phyloP scores from a whole-genome alignment of 1,140 invertebrate species.

The Hermetia illucens region DNA sequence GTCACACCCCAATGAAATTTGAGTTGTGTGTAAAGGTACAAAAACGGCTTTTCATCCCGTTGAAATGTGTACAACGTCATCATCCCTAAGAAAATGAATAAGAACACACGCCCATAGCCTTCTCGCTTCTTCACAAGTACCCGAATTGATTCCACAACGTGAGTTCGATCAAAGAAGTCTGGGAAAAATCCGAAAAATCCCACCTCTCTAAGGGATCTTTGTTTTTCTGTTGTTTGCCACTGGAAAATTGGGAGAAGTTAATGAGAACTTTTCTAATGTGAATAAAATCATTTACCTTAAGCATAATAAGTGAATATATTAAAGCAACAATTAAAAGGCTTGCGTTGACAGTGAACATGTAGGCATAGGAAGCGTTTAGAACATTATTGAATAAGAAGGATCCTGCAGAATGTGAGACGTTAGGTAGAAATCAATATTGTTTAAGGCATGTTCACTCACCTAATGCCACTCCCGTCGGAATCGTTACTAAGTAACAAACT shows the following conservation, averaged over 20 bases:
- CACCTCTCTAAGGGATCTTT: slow-evolving; percentile 38
- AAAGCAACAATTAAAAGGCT: slow-evolving; percentile 41
- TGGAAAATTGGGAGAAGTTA: slow-evolving; percentile 23
- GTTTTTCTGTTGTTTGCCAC: slow-evolving; percentile 47
- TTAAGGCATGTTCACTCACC: slow-evolving; percentile 39
- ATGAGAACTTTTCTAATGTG: neutral
- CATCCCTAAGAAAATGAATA: slow-evolving; percentile 47
- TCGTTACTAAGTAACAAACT: slow-evolving; percentile 53
- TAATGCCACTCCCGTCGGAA: slow-evolving; percentile 55
- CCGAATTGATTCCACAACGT: slow-evolving; percentile 41
- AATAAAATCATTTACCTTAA: slow-evolving; percentile 14
- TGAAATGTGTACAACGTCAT: slow-evolving; percentile 67
- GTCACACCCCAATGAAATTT: slow-evolving; percentile 50
- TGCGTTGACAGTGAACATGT: slow-evolving; percentile 56
- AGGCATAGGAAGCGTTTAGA: slow-evolving; percentile 42
- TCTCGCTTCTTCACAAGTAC: slow-evolving; percentile 40
- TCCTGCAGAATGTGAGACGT: slow-evolving; percentile 27
- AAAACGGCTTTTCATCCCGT: slow-evolving; percentile 54
- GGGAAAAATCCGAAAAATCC: slow-evolving; percentile 39
- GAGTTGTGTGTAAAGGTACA: slow-evolving; percentile 48
- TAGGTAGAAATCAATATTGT: slow-evolving; percentile 13
- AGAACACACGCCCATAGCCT: slow-evolving; percentile 38
- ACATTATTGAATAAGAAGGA: slow-evolving; percentile 41
- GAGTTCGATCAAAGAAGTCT: slow-evolving; percentile 55
- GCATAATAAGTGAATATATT: slow-evolving; percentile 40